Percentiles rank a stretch among this genome's conserved stretches.
Evolutionary conservation across 2,113 vertebrate species (phyloP).

Genomic region (Lophochroa leadbeateri): DNA sequence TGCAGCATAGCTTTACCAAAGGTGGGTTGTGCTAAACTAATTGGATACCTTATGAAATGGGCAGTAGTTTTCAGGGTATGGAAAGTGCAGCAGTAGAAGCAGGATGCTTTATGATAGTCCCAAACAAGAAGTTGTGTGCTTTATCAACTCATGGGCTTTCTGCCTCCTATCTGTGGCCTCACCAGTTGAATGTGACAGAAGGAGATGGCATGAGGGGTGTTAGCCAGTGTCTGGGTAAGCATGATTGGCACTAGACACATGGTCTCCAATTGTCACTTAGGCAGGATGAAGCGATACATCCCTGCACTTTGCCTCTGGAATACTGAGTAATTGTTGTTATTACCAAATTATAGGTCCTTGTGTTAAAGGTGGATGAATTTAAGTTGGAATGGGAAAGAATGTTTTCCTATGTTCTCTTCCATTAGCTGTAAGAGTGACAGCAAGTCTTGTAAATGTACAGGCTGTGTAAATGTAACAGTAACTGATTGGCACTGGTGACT

Average conservation of each 20-base stretch:
- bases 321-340: neutral
- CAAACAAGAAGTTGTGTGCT: neutral
- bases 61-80: neutral
- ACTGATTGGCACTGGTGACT: neutral
- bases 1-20: neutral
- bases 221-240: neutral
- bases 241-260: accelerated
- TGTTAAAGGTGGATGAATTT: neutral
- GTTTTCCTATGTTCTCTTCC: neutral
- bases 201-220: neutral
- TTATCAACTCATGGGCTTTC: neutral
- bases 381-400: neutral
- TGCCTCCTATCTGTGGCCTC: neutral
- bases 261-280: neutral
- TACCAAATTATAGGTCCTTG: neutral
- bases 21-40: neutral
- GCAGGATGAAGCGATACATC: neutral
- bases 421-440: neutral
- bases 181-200: neutral
- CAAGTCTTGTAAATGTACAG: neutral
- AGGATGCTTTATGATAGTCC: neutral
- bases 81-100: neutral
- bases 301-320: neutral
- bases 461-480: neutral
- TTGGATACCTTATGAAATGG: accelerated